phyloP scores from a whole-genome alignment of 2,113 vertebrate genomes.

The Struthio camelus region DNA sequence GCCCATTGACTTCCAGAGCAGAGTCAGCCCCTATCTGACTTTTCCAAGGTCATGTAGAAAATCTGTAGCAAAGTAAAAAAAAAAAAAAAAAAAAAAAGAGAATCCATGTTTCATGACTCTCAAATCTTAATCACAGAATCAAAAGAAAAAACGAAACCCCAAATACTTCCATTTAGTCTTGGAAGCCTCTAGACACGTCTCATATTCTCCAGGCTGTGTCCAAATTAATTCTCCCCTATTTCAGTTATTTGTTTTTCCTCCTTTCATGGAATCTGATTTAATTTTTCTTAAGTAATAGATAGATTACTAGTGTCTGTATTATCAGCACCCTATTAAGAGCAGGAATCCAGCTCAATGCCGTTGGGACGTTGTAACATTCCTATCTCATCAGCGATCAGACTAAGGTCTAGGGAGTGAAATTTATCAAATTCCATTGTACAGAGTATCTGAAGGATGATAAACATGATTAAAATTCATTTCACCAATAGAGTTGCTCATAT shows the following conservation, averaged over 20 bases:
- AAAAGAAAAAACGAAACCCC: neutral
- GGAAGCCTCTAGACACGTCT: neutral
- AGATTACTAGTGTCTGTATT: conserved; percentile 62
- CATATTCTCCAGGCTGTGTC: neutral
- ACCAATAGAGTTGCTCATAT: conserved; percentile 33
- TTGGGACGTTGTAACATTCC: conserved; percentile 53
- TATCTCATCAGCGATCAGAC: conserved; percentile 62
- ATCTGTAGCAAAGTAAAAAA: neutral
- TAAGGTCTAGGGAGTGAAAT: conserved; percentile 63
- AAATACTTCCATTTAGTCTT: neutral
- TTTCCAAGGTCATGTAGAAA: conserved; percentile 12
- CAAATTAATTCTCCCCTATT: conserved; percentile 22
- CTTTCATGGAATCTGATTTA: conserved; percentile 55
- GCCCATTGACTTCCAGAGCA: neutral
- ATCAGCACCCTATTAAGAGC: conserved; percentile 65
- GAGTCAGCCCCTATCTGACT: neutral
- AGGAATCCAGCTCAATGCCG: conserved; percentile 54
- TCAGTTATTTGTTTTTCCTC: conserved; percentile 32
- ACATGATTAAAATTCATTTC: conserved; percentile 69
- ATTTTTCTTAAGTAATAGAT: conserved; percentile 62
- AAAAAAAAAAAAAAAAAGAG: neutral
- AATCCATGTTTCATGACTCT: neutral
- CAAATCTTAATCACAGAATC: neutral
- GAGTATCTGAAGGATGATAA: conserved; percentile 63
- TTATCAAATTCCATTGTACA: conserved; percentile 63